Evolutionary conservation across 2,888 invertebrate genomes (phyloP), one percentile per base, ranked within the genome.

Genomic region (Sympetrum striolatum): DNA sequence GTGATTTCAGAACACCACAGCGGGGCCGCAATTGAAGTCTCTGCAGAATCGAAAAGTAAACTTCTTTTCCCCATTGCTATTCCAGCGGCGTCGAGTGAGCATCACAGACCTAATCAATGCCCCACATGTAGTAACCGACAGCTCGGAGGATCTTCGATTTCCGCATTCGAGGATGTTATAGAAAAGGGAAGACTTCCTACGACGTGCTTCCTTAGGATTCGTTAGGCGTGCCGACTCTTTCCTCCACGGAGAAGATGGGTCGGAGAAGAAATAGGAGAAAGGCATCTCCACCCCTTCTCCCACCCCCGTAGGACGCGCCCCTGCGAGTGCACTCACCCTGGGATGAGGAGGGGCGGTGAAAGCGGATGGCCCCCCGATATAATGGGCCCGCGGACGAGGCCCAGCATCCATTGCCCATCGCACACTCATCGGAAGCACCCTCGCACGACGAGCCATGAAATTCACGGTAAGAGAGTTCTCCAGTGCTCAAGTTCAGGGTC

Each of bases 301-400:
- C 37, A 10, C 73, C 31, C 73, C 73, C 14, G 12, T 73, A 10
- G 14, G 14, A 73, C 25, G 22, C 73, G 25, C 25, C 25, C 73
- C 25, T 25, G 4, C 73, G 25, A 73, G 73, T 73, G 73, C 73
- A 25, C 73, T 73, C 73, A 73, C 73, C 73, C 73, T 73, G 25
- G 14, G 73, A 73, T 31, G 86, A 60, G 86, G 60, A 86, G 86
- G 86, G 82, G 86, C n/a, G 86, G 86, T 86, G 86, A 86, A 86
- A 86, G 86, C 37, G 86, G 86, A 37, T n/a, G 86, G 60, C 4
- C 86, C 60, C 58, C 86, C 35, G 73, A 86, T 86, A 86, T 39
- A 86, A 86, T 86, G 86, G 60, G 86, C 14, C 60, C 60, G 37
- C 86, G 37, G 22, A 58, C 18, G 15, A 2, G 60, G n/a, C 39